A percentile compares a stretch with the other conserved stretches of the same genome.
Evolutionary conservation across 2,888 invertebrate species (phyloP).

Genomic region (Caenorhabditis macrosperma): DNA sequence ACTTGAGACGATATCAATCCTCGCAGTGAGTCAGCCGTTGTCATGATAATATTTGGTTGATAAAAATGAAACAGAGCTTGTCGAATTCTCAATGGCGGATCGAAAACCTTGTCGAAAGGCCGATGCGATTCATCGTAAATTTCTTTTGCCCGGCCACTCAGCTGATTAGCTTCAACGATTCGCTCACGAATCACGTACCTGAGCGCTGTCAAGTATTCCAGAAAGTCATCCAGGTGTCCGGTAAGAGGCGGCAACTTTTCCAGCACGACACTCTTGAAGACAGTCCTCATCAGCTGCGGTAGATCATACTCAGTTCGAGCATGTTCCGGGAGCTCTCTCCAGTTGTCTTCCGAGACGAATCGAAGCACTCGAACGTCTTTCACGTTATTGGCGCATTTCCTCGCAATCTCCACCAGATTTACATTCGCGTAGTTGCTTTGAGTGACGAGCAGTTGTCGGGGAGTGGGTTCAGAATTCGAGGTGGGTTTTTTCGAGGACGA

Average conservation of each 20-base stretch:
- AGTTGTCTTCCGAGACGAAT: constrained; percentile 5
- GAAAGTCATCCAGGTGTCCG: not conserved
- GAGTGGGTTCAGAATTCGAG: not conserved
- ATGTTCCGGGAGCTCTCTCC: constrained; percentile 5
- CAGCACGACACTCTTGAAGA: not conserved
- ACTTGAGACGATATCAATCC: not conserved
- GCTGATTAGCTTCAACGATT: no score
- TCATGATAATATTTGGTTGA: constrained; percentile 25
- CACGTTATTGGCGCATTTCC: not conserved
- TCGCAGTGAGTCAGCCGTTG: constrained; percentile 14
- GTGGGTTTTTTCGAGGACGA: no score
- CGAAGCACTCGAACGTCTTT: constrained; percentile 12
- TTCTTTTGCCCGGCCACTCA: no score
- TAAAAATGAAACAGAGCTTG: constrained; percentile 7
- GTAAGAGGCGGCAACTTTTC: not conserved
- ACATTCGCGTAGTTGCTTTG: constrained; percentile 41
- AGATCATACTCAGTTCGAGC: constrained; percentile 4
- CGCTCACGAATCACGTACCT: no score
- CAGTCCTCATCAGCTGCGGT: not conserved
- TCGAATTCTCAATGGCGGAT: no score
- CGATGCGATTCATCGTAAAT: no score
- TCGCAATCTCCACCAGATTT: constrained; percentile 20
- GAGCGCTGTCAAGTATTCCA: no score
- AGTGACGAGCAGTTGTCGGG: constrained; percentile 21
- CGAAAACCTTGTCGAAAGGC: no score